A percentile compares a stretch with the other conserved stretches of the same genome.
phyloP scores from a whole-genome alignment of 2,113 vertebrate species.

The Embiotoca jacksoni region DNA sequence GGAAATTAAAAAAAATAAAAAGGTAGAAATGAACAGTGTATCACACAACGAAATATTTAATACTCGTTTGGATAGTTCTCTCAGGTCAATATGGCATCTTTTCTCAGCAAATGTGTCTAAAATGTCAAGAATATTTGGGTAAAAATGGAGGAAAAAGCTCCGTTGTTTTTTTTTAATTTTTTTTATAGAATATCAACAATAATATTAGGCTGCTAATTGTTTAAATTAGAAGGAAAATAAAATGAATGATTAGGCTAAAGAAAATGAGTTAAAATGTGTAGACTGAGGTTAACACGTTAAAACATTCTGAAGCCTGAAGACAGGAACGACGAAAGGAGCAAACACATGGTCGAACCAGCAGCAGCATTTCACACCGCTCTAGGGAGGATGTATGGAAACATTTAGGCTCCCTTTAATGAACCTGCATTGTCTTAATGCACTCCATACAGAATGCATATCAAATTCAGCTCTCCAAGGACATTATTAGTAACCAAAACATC shows the following conservation, averaged over 20 bases:
- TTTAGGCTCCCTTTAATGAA: constrained; percentile 80
- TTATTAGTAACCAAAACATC: constrained; percentile 77
- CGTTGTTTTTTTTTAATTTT: no score
- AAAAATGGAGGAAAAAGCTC: neutral
- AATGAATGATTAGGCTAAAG: neutral
- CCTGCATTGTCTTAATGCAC: constrained; percentile 72
- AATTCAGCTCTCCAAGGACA: constrained; percentile 77
- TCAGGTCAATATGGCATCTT: neutral
- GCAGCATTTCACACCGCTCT: constrained; percentile 60
- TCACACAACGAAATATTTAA: neutral
- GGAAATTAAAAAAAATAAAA: no score
- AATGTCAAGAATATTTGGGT: neutral
- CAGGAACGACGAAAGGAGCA: neutral
- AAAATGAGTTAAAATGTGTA: neutral
- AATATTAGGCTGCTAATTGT: neutral
- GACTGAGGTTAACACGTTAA: neutral
- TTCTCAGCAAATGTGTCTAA: neutral
- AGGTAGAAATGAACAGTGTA: no score
- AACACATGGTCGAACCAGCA: constrained; percentile 41
- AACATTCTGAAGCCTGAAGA: constrained; percentile 22
- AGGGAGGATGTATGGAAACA: constrained; percentile 76
- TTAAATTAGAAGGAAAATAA: neutral
- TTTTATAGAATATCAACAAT: neutral
- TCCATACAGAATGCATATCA: constrained; percentile 78
- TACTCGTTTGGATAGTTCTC: neutral